Conservation (phyloP, 2,113 vertebrate genomes). For the Dascyllus trimaculatus region DNA sequence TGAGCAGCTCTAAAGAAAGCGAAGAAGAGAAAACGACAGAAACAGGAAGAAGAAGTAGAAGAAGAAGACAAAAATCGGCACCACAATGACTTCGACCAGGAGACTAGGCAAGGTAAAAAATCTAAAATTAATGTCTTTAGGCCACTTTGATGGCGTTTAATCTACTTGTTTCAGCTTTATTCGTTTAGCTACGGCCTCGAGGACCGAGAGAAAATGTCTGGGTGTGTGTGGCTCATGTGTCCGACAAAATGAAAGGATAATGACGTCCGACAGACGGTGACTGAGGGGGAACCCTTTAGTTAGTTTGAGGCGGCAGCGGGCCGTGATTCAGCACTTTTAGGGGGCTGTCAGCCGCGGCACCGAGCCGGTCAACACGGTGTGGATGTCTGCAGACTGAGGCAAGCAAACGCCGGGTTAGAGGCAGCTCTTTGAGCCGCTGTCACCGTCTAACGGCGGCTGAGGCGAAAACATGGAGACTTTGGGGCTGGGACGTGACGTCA, state of each 20-base stretch:
- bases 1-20: slow-evolving; percentile 31
- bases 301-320: slow-evolving; percentile 5
- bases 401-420: too few species aligned
- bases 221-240: slow-evolving; percentile 5
- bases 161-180: background rate
- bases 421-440: slow-evolving; percentile 13
- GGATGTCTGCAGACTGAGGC: too few species aligned
- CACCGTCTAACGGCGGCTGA: slow-evolving; percentile 31
- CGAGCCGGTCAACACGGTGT: too few species aligned
- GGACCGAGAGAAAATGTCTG: background rate
- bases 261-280: slow-evolving; percentile 42
- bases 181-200: background rate
- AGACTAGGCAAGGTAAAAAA: slow-evolving; percentile 72
- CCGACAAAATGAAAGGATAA: slow-evolving; percentile 52
- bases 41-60: slow-evolving; percentile 69
- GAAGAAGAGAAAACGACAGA: slow-evolving; percentile 42
- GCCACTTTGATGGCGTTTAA: background rate
- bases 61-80: slow-evolving; percentile 39
- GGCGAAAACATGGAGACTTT: slow-evolving; percentile 66
- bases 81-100: slow-evolving; percentile 63
- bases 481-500: slow-evolving; percentile 57
- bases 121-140: background rate
- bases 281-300: slow-evolving; percentile 29
- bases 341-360: background rate
- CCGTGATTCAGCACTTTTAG: slow-evolving; percentile 35